Base-by-base conservation (phyloP, 1,140 invertebrate genomes). In the Neodiprion pinetum region DNA sequence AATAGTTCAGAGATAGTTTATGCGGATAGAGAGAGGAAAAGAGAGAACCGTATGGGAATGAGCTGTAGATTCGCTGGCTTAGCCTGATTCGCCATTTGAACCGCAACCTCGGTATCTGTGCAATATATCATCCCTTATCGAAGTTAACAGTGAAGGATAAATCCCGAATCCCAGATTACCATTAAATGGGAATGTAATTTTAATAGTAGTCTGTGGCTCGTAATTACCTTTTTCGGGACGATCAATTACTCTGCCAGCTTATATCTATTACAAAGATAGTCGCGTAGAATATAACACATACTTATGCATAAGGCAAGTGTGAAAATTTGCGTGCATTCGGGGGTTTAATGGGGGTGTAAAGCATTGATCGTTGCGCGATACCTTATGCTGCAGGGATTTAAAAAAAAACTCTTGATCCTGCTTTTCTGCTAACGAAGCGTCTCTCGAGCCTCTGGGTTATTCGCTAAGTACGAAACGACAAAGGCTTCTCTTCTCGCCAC, bases 71-170 rank as follows among this genome's bases (percentile, higher is more conserved):
- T 9, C 53, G 7, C 53, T 17, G 11, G 53, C n/a, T 9, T 61
- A 5, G 53, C 53, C 53, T 17, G n/a, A 9, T 61, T 61, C 53
- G 8, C 11, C 11, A 61, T 61, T 61, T 12, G 4, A 61, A 61
- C 53, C 53, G 53, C 11, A 61, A 61, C 53, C n/a, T 12, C n/a
- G 53, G 7, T 61, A 61, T 61, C 53, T 61, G 4, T 12, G 53
- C 9, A 17, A 61, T 61, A 61, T 61, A 61, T 61, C n/a, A 61
- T 61, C 53, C 53, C 53, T 61, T 61, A 61, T 61, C 53, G 53
- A 61, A 14, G 53, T 17, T 17, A 5, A 17, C 53, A 61, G 53
- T 61, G n/a, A 9, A 61, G 53, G 53, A 9, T 61, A 17, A 17
- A 61, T 61, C 53, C 53, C 11, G 9, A 61, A 12, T 61, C 9